A percentile compares a stretch with the other conserved stretches of the same genome.
These are phyloP conservation scores for Sceloporus undulatus DNA, from an alignment of 2,113 vertebrate genomes.

Conservation along the genomic window DNA sequence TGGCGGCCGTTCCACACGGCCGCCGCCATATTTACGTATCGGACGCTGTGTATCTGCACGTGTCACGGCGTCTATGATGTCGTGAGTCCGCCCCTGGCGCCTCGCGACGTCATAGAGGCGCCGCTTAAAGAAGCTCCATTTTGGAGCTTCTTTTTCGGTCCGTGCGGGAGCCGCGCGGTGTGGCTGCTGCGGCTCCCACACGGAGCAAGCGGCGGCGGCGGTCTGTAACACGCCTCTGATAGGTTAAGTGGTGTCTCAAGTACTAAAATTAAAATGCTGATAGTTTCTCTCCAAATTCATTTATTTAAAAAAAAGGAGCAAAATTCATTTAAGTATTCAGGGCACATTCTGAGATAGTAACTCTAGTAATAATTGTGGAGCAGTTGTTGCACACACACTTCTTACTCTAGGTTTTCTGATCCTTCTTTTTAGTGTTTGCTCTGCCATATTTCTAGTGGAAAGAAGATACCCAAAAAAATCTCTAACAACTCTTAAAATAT, in stretches of 20 bases:
- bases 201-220: too few relatives aligned
- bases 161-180: too few relatives aligned
- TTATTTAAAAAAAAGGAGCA: neutral
- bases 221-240: too few relatives aligned
- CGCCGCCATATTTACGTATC: too few relatives aligned
- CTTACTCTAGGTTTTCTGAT: neutral
- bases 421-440: neutral
- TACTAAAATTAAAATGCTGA: neutral
- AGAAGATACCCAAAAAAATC: neutral
- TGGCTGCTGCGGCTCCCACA: too few relatives aligned
- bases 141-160: too few relatives aligned
- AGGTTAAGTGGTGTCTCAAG: neutral
- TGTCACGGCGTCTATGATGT: too few relatives aligned
- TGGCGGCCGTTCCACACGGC: too few relatives aligned
- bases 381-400: neutral
- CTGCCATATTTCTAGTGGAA: neutral
- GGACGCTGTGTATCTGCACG: too few relatives aligned
- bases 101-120: too few relatives aligned
- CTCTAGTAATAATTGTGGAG: neutral
- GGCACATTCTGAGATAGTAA: neutral
- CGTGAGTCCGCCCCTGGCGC: too few relatives aligned
- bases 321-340: neutral
- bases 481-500: neutral
- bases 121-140: too few relatives aligned
- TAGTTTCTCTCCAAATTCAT: neutral